phyloP scores from a whole-genome alignment of 2,797 vertebrate species.

The Alectoris magna region DNA sequence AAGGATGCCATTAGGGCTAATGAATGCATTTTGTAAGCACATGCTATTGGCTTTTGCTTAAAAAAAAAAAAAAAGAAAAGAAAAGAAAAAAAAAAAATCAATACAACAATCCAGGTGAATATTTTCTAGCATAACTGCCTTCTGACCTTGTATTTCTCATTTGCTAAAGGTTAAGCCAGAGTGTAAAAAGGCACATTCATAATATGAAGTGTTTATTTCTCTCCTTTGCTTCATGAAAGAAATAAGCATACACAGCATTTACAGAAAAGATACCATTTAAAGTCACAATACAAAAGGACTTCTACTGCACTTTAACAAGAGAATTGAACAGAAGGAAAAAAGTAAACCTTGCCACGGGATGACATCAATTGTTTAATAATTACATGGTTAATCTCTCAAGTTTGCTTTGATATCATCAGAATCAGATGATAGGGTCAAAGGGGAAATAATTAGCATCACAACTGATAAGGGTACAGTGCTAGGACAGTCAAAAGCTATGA shows the following conservation, averaged over 20 bases:
- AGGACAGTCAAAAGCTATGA: slow-evolving; percentile 26
- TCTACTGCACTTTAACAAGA: slow-evolving; percentile 57
- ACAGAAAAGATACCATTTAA: slow-evolving; percentile 52
- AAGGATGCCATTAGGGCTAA: slow-evolving; percentile 42
- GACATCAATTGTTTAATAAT: slow-evolving; percentile 67
- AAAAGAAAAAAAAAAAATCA: slow-evolving; percentile 75
- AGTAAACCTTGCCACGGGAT: slow-evolving; percentile 65
- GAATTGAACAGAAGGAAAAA: slow-evolving; percentile 57
- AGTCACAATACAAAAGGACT: slow-evolving; percentile 37
- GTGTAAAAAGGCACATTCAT: slow-evolving; percentile 69
- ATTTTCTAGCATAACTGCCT: slow-evolving; percentile 81
- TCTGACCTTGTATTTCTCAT: slow-evolving; percentile 78
- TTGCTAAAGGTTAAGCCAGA: slow-evolving; percentile 66
- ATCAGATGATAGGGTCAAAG: slow-evolving; percentile 60
- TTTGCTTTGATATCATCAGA: slow-evolving; percentile 64
- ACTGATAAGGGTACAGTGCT: slow-evolving; percentile 59
- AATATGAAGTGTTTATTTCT: slow-evolving; percentile 48
- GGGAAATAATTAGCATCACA: slow-evolving; percentile 78
- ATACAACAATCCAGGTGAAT: slow-evolving; percentile 76
- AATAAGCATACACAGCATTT: slow-evolving; percentile 37
- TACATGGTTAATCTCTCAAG: slow-evolving; percentile 57
- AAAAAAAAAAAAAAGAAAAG: slow-evolving; percentile 17
- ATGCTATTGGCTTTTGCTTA: slow-evolving; percentile 78
- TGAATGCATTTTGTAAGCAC: slow-evolving; percentile 48
- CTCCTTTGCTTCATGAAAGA: slow-evolving; percentile 64